These are phyloP conservation scores for Lasiommata megera DNA, from an alignment of 2,888 invertebrate genomes.

Conservation along the genomic window DNA sequence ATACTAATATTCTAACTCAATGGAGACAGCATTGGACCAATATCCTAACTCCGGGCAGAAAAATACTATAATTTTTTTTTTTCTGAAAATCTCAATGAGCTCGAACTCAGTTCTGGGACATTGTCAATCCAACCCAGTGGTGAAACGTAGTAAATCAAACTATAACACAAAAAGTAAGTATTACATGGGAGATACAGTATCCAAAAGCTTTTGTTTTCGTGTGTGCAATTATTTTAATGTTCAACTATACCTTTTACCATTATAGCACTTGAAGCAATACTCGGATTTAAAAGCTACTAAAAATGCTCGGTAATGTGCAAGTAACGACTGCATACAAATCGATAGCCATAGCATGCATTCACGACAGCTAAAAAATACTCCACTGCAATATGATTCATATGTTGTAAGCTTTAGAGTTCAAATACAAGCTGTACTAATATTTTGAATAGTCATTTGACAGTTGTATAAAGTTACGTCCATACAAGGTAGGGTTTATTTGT, in stretches of 20 bases:
- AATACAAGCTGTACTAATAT: background rate
- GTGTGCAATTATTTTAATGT: no score
- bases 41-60: no score
- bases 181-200: no score
- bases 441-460: background rate
- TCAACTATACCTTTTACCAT: background rate
- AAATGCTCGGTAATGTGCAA: background rate
- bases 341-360: background rate
- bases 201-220: no score
- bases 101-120: no score
- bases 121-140: no score
- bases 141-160: no score
- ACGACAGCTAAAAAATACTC: background rate
- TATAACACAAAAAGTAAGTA: no score
- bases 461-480: background rate
- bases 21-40: no score
- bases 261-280: background rate
- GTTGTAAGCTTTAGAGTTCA: background rate
- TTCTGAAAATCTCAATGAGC: no score
- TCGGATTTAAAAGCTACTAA: conserved; percentile 6
- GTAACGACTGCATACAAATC: conserved; percentile 5
- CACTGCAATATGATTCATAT: background rate
- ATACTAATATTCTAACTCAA: no score
- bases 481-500: background rate
- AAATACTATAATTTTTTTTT: no score